Conservation (phyloP, 2,113 vertebrate genomes). For the Macrotis lagotis region DNA sequence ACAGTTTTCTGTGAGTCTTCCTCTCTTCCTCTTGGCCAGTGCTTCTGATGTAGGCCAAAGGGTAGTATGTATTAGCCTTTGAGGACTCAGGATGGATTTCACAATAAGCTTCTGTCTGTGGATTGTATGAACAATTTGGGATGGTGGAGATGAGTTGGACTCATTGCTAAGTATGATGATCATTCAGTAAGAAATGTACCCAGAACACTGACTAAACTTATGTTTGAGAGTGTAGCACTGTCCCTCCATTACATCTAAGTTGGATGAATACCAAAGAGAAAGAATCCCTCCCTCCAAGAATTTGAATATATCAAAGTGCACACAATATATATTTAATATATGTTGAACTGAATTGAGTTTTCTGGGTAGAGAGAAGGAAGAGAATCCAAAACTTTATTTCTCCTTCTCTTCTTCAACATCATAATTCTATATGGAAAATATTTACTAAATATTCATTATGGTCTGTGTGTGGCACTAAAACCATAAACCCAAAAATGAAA, state of each 20-base stretch:
- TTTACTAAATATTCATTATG: neutral
- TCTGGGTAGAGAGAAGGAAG: too few relatives aligned
- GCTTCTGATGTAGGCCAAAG: neutral
- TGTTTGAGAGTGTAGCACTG: neutral
- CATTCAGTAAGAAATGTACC: neutral
- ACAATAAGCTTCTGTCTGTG: neutral
- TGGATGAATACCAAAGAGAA: neutral
- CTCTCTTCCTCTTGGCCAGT: neutral
- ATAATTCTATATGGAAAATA: neutral
- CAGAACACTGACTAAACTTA: neutral
- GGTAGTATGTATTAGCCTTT: neutral
- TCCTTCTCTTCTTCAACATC: neutral
- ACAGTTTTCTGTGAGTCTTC: neutral
- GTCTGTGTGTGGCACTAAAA: neutral
- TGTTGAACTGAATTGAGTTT: neutral
- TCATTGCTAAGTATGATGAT: neutral
- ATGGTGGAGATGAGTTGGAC: neutral
- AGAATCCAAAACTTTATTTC: neutral
- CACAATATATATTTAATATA: neutral
- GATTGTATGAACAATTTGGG: neutral
- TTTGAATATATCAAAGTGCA: neutral
- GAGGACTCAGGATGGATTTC: neutral
- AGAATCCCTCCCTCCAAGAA: neutral
- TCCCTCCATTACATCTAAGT: neutral
- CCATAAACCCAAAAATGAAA: neutral